Evolutionary conservation across 2,113 vertebrate genomes (phyloP).

Genomic region (Lepus timidus): DNA sequence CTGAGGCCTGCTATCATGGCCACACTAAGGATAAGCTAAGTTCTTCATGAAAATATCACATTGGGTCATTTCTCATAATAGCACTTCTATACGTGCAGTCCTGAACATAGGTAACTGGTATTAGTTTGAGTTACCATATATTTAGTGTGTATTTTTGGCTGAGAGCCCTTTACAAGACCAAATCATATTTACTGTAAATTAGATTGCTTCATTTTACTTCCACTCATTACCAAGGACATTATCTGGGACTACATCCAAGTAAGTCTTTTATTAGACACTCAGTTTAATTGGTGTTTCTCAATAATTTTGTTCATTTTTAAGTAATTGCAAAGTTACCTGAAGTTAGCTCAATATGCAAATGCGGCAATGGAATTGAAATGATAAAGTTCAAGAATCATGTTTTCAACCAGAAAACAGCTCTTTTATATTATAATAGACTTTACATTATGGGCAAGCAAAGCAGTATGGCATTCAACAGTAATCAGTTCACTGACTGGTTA

Average conservation of each 20-base stretch:
- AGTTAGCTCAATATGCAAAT: slow-evolving; percentile 59
- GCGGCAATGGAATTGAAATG: slow-evolving; percentile 49
- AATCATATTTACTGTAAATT: slow-evolving; percentile 77
- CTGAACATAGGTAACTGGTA: slow-evolving; percentile 15
- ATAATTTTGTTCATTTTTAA: slow-evolving; percentile 63
- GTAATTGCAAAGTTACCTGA: slow-evolving; percentile 57
- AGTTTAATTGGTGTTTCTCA: slow-evolving; percentile 65
- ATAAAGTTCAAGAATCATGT: slow-evolving; percentile 9
- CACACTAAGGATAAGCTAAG: no score
- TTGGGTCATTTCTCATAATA: background rate
- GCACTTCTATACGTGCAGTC: background rate
- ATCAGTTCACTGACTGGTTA: slow-evolving; percentile 60
- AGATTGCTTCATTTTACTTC: slow-evolving; percentile 69
- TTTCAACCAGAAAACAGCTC: slow-evolving; percentile 44
- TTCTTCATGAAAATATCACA: no score
- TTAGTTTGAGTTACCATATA: slow-evolving; percentile 53
- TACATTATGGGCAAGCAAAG: slow-evolving; percentile 60
- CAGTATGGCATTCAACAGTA: slow-evolving; percentile 8
- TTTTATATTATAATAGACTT: slow-evolving; percentile 45
- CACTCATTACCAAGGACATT: slow-evolving; percentile 65
- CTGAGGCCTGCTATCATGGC: no score
- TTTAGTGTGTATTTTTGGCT: slow-evolving; percentile 45
- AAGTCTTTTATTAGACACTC: slow-evolving; percentile 63
- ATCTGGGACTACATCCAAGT: slow-evolving; percentile 72
- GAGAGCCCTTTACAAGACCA: background rate